Evolutionary conservation across 2,113 vertebrate genomes (phyloP), one percentile per base, ranked within the genome.

Genomic region (Steatornis caripensis): DNA sequence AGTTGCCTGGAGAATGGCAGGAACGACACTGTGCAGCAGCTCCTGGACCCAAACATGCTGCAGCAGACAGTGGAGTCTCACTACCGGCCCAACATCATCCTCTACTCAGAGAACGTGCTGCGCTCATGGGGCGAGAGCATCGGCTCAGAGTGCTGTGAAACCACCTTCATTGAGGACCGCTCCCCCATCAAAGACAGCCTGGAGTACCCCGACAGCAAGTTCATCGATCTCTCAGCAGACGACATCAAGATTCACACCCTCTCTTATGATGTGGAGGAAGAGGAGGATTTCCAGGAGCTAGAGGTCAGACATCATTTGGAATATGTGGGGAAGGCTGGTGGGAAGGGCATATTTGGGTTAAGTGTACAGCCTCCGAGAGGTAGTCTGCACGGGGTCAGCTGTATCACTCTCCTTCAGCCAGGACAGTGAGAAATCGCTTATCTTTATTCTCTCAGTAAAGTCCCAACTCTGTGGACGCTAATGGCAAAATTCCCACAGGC

Each of bases 261-360:
- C 34, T 99, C 99, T 32, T 99, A 99, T 0, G 98, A 99, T 2
- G 98, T 99, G 43, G 99, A 99, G 5, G 99, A 99, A 2, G 99
- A 99, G 0, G 99, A 99, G 21, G 99, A 99, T 36, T 99, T 99
- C 95, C 99, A 99, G 95, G 99, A 99, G 85, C 96, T 99, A 27
- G 99, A 99, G 99, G 99, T 99, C 84, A 98, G 98, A 84, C 49
- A 24, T 76, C 36, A 27, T 80, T 65, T 46, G 54, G 88, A 82
- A 46, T 54, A n/a, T 0, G 7, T 37, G 57, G 83, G 77, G 41
- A 60, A 79, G 41, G 48, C 32, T 80, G 27, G 8, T 36, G 19
- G 53, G 51, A 62, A 79, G 29, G 68, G 34, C 3, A 0, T 79
- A 43, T 78, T 54, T 57, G 61, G 34, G 45, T 86, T 80, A 54